Evolutionary conservation across 2,113 vertebrate species (phyloP).

Genomic region (Saccopteryx leptura): DNA sequence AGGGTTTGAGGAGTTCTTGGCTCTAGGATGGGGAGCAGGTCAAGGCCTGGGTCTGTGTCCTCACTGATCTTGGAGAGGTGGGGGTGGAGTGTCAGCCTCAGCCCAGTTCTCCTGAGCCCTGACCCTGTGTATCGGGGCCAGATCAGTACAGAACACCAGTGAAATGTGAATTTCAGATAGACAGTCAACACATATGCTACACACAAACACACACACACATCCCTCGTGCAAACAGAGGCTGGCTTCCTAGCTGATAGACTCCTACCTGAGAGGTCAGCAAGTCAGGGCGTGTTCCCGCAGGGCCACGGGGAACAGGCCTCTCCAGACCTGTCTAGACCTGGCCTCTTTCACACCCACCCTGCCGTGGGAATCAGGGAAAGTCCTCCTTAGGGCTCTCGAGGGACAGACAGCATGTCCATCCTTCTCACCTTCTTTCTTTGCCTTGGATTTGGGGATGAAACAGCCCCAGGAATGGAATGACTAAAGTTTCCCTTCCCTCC

Average conservation of each 20-base stretch:
- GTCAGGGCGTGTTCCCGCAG: not conserved
- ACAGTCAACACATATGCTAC: not conserved
- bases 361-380: conserved; percentile 24
- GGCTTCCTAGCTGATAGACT: not conserved
- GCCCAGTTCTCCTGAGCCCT: not conserved
- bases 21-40: not conserved
- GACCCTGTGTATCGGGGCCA: not conserved
- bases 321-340: conserved; percentile 48
- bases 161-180: conserved; percentile 35
- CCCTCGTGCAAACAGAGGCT: not conserved
- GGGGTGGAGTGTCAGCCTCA: not conserved
- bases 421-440: not conserved
- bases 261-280: conserved; percentile 15
- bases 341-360: conserved; percentile 10
- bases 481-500: not conserved
- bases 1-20: not conserved
- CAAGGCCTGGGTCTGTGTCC: not conserved
- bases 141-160: not conserved
- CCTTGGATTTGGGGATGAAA: conserved; percentile 12
- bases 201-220: not conserved
- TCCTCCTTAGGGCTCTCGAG: not conserved
- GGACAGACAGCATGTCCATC: not conserved
- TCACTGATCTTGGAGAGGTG: not conserved
- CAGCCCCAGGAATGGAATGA: not conserved
- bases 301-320: not conserved